Conservation (phyloP, 1,140 invertebrate genomes). For the Mamestra configurata region DNA sequence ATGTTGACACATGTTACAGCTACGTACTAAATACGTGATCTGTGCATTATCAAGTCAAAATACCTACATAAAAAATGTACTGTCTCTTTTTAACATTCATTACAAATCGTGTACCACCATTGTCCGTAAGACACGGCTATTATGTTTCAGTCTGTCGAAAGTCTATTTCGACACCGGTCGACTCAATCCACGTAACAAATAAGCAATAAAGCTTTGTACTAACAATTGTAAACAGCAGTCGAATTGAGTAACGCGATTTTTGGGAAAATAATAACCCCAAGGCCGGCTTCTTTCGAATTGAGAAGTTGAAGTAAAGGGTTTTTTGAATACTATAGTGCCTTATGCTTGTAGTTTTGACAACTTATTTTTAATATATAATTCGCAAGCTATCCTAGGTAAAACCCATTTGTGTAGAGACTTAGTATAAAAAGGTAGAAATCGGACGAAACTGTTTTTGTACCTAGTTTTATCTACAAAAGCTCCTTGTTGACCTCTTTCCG, state of each 20-base stretch:
- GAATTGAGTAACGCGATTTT: conserved; percentile 3
- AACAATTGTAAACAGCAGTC: conserved; percentile 18
- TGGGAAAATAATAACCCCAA: conserved; percentile 11
- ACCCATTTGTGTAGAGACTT: too few relatives aligned
- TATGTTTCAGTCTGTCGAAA: conserved; percentile 41
- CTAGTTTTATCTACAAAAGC: too few relatives aligned
- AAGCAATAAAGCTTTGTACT: conserved; percentile 41
- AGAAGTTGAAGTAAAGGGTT: too few relatives aligned
- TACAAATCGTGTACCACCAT: not conserved
- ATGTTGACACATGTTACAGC: conserved; percentile 13
- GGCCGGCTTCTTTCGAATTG: conserved; percentile 17
- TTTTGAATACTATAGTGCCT: too few relatives aligned
- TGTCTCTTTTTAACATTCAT: conserved; percentile 21
- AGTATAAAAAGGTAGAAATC: too few relatives aligned
- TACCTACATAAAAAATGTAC: not conserved
- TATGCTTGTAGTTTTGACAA: not conserved
- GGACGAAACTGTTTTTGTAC: too few relatives aligned
- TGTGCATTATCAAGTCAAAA: not conserved
- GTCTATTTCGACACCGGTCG: conserved; percentile 34
- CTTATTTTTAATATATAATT: too few relatives aligned
- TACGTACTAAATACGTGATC: not conserved
- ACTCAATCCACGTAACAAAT: conserved; percentile 37
- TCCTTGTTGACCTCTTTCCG: too few relatives aligned
- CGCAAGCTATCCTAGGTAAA: too few relatives aligned
- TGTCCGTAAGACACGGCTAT: conserved; percentile 16